Percentiles rank a stretch among this genome's conserved stretches.
phyloP scores from a whole-genome alignment of 2,888 invertebrate species.

The Eupeodes latifasciatus region DNA sequence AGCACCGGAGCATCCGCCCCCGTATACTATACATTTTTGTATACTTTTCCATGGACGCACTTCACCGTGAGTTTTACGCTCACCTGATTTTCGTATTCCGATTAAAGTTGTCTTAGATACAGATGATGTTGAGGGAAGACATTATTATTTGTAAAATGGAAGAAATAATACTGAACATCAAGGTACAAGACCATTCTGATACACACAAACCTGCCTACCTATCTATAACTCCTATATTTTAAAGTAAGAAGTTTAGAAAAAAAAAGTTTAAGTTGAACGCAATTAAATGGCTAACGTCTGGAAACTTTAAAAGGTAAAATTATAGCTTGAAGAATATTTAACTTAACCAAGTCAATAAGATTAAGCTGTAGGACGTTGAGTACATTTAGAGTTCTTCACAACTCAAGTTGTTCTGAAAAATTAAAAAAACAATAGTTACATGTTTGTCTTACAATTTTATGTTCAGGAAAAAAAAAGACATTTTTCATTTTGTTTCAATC shows the following conservation, averaged over 20 bases:
- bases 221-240: not conserved
- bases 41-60: conserved; percentile 71
- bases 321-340: no score
- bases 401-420: no score
- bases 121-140: conserved; percentile 57
- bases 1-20: conserved; percentile 18
- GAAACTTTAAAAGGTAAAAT: conserved; percentile 1
- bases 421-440: no score
- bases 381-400: no score
- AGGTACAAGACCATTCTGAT: not conserved
- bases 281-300: conserved; percentile 30
- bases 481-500: no score
- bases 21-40: conserved; percentile 36
- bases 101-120: conserved; percentile 64
- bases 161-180: conserved; percentile 18
- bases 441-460: no score
- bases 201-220: not conserved
- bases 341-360: no score
- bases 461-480: no score
- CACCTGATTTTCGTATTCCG: conserved; percentile 76
- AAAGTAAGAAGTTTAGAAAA: conserved; percentile 15
- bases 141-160: conserved; percentile 58
- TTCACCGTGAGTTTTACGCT: conserved; percentile 75
- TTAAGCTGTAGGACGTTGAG: no score
- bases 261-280: not conserved